Evolutionary conservation across 1,140 invertebrate genomes (phyloP), one percentile per base, ranked within the genome.

Genomic region (Aricia agestis): DNA sequence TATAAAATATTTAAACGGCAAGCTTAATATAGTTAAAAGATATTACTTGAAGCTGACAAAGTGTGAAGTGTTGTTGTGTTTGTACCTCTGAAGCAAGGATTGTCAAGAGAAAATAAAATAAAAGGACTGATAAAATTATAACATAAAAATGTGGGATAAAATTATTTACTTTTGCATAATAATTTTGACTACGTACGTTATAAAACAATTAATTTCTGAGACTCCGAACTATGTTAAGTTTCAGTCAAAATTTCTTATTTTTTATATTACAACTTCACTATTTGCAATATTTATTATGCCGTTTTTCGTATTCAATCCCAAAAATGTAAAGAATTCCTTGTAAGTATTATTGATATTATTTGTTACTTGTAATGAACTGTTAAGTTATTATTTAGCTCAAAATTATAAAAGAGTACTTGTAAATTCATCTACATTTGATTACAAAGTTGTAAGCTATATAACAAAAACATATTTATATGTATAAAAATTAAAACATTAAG

Each of bases 201-300:
- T 92, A 67, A 92, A 92, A 76, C 83, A 92, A 83, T 75, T 92
- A 42, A 85, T 92, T 74, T 92, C 92, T 17, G 89, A 92, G 75
- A 90, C 87, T 18, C 86, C 90, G 57, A 92, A 92, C 81, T 84
- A 85, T 72, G 81, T 92, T 32, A 92, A 92, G 71, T 92, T 92
- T 75, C 86, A 92, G 76, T 91, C 86, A 17, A 92, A 92, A 82
- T 92, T 92, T 76, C 81, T 92, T n/a, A 78, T 91, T 19, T 92
- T 91, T 77, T 92, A 91, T 70, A 83, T 92, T 68, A 85, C 85
- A 78, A 80, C 89, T 32, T 92, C 90, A 13, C 72, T 89, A 70
- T 81, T 87, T 67, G 80, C 89, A 45, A 74, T 92, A 69, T 73
- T 92, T 58, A 83, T 87, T 71, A 78, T 92, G 70, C 91, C 92